phyloP scores from a whole-genome alignment of 2,888 invertebrate species.

The Drepanosiphum platanoidis region DNA sequence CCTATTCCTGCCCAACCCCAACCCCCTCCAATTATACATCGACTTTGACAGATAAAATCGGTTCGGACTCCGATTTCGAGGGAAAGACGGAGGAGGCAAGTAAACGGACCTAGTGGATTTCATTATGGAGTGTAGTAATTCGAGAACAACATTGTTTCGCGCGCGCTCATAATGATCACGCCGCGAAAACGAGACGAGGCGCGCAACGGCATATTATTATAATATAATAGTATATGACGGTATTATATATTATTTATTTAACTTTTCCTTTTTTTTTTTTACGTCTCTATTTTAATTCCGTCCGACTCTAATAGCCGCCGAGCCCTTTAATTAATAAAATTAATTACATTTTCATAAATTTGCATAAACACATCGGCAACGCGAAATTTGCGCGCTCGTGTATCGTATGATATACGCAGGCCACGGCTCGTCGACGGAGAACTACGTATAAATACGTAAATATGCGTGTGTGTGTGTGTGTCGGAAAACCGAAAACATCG shows the following conservation, averaged over 20 bases:
- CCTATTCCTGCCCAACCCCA: too few relatives aligned
- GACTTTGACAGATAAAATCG: too few relatives aligned
- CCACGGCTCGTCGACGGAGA: too few relatives aligned
- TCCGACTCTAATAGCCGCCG: constrained; percentile 25
- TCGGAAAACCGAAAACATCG: too few relatives aligned
- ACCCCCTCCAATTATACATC: too few relatives aligned
- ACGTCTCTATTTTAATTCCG: too few relatives aligned
- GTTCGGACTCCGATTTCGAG: too few relatives aligned
- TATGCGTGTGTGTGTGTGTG: too few relatives aligned
- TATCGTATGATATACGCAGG: too few relatives aligned
- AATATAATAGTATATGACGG: not conserved
- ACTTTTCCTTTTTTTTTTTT: constrained; percentile 20
- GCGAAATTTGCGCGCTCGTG: constrained; percentile 16
- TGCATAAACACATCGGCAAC: constrained; percentile 36
- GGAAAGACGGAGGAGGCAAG: not conserved
- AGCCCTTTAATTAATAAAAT: constrained; percentile 45
- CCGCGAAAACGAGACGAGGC: constrained; percentile 4
- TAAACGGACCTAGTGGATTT: not conserved
- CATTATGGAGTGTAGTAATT: constrained; percentile 12
- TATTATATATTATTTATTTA: too few relatives aligned
- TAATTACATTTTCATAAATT: constrained; percentile 59
- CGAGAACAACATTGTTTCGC: constrained; percentile 35
- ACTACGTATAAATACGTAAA: too few relatives aligned
- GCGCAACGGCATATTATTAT: not conserved
- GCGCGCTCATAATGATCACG: constrained; percentile 1